These are phyloP conservation scores for Drosophila vallismaia DNA, from an alignment of 2,888 invertebrate genomes.

Conservation along the genomic window DNA sequence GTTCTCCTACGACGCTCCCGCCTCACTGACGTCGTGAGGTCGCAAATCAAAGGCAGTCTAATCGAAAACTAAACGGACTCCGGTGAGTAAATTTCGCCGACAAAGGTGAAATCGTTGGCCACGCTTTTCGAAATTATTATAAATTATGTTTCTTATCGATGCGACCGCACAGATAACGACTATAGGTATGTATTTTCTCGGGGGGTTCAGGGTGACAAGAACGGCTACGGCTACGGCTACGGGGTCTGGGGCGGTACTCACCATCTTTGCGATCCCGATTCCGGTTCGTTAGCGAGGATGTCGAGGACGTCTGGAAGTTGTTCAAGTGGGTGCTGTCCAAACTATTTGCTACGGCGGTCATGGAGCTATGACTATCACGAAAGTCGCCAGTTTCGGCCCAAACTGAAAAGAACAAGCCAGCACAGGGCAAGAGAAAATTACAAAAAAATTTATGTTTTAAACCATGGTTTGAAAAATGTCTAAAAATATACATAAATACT, in stretches of 20 bases:
- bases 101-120: conserved; percentile 75
- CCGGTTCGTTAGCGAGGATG: conserved; percentile 88
- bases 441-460: conserved; percentile 81
- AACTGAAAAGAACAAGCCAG: conserved; percentile 87
- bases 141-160: conserved; percentile 75
- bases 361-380: conserved; percentile 90
- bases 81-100: conserved; percentile 76
- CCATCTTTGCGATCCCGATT: conserved; percentile 85
- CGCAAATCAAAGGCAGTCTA: conserved; percentile 79
- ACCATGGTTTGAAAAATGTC: conserved; percentile 34
- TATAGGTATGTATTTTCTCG: neutral
- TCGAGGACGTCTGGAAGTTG: conserved; percentile 87
- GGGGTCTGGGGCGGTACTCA: conserved; percentile 82
- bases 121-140: conserved; percentile 72
- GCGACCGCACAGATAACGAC: conserved; percentile 35
- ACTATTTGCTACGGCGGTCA: conserved; percentile 87
- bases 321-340: conserved; percentile 88
- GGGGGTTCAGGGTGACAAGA: neutral
- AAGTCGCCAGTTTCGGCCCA: conserved; percentile 96
- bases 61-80: conserved; percentile 77
- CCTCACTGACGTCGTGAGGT: conserved; percentile 65
- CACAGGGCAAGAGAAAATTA: conserved; percentile 56
- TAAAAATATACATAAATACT: conserved; percentile 4
- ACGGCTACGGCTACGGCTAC: neutral
- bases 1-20: conserved; percentile 14